Conservation (phyloP, 53 echinoderm and acorn worm genomes). For the Paracentrotus lividus region DNA sequence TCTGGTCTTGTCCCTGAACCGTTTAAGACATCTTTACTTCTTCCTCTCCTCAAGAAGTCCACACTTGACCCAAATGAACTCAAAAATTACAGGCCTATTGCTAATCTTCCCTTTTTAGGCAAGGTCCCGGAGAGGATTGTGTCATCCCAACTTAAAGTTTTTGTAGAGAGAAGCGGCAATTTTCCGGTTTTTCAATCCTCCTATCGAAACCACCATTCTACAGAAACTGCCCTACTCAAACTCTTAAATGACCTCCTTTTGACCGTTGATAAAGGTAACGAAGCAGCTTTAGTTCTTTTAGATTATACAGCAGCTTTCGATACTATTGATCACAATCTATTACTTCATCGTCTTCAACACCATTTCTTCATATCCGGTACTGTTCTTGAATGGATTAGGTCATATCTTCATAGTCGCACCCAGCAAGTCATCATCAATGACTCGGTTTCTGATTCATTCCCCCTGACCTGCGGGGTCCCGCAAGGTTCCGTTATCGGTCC, state of each 20-base stretch:
- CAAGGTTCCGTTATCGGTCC: slow-evolving; percentile 71
- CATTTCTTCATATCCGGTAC: slow-evolving; percentile 44
- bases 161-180: too few relatives aligned
- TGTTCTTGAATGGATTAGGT: slow-evolving; percentile 51
- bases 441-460: slow-evolving; percentile 24
- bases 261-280: slow-evolving; percentile 46
- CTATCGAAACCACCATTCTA: slow-evolving; percentile 48
- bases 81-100: too few relatives aligned
- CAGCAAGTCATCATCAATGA: slow-evolving; percentile 47
- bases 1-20: slow-evolving; percentile 4
- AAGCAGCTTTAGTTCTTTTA: slow-evolving; percentile 37
- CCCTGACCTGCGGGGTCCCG: slow-evolving; percentile 68
- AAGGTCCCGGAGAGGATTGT: slow-evolving; percentile 38
- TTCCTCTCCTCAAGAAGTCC: slow-evolving; percentile 42
- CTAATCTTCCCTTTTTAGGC: slow-evolving; percentile 54
- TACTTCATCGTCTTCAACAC: slow-evolving; percentile 23
- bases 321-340: slow-evolving; percentile 32
- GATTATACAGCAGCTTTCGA: slow-evolving; percentile 51
- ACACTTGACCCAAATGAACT: slow-evolving; percentile 26
- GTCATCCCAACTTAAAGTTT: slow-evolving; percentile 40
- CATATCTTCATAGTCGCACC: slow-evolving; percentile 48
- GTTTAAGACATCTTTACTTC: slow-evolving; percentile 5
- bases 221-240: slow-evolving; percentile 42
- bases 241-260: slow-evolving; percentile 25
- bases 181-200: too few relatives aligned